These are phyloP conservation scores for Hippocampus kuda DNA, from an alignment of 2,797 vertebrate genomes.

Conservation along the genomic window DNA sequence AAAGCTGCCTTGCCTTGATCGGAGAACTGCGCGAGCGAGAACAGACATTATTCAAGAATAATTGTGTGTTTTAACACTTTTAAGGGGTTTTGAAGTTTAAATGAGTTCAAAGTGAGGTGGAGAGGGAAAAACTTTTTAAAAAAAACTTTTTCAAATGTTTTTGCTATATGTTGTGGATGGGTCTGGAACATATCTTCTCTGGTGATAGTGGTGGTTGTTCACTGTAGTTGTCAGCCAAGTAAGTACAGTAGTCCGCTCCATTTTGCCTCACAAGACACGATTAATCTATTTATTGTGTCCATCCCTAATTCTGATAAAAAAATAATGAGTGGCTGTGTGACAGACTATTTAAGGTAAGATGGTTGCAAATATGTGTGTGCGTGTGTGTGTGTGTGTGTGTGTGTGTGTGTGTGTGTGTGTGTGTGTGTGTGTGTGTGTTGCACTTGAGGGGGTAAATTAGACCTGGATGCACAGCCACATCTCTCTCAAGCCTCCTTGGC, in stretches of 20 bases:
- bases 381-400: conserved; percentile 11
- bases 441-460: conserved; percentile 23
- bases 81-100: not conserved
- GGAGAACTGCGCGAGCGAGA: not conserved
- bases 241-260: not conserved
- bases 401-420: conserved; percentile 11
- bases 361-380: conserved; percentile 8
- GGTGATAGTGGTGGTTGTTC: not conserved
- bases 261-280: not conserved
- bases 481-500: conserved; percentile 26
- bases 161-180: too few species aligned
- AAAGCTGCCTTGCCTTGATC: too few species aligned
- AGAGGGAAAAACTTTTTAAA: too few species aligned
- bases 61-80: not conserved
- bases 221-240: not conserved
- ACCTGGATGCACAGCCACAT: conserved; percentile 33
- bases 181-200: too few species aligned
- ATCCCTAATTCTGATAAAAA: not conserved
- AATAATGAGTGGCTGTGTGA: not conserved
- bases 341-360: conserved; percentile 3
- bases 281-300: not conserved
- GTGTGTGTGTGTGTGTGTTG: conserved; percentile 16
- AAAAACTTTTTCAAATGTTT: not conserved
- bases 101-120: not conserved
- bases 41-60: not conserved